Evolutionary conservation across 2,113 vertebrate species (phyloP).

Genomic region (Bubo bubo): DNA sequence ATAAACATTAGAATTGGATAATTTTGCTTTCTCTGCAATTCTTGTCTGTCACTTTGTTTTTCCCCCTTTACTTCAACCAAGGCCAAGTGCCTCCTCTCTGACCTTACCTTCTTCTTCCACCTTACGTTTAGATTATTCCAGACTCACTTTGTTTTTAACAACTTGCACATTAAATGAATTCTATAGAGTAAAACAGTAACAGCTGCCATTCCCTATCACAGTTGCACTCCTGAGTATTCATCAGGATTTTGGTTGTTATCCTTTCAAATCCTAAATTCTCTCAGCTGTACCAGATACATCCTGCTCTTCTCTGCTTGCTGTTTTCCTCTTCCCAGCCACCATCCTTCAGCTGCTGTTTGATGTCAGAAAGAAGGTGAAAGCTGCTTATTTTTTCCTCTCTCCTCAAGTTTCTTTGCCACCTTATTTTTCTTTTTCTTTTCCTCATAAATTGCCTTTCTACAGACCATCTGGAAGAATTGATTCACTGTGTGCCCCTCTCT

Average conservation of each 20-base stretch:
- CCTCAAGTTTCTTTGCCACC: background rate
- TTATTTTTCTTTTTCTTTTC: background rate
- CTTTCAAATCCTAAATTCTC: background rate
- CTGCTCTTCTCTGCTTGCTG: background rate
- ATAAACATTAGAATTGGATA: background rate
- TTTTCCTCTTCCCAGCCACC: background rate
- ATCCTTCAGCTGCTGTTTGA: background rate
- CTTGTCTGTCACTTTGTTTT: background rate
- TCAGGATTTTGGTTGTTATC: background rate
- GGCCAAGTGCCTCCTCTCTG: background rate
- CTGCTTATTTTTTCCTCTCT: background rate
- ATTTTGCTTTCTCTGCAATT: background rate
- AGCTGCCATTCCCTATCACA: background rate
- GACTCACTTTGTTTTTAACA: background rate
- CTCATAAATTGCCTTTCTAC: background rate
- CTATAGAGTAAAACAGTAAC: background rate
- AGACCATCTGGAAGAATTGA: background rate
- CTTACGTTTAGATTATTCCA: background rate
- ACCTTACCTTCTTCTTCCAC: background rate
- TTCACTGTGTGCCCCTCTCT: background rate
- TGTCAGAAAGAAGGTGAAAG: background rate
- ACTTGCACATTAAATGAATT: background rate
- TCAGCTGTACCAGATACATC: background rate
- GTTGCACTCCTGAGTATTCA: background rate
- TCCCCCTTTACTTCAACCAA: background rate